phyloP scores from a whole-genome alignment of 2,113 vertebrate genomes.

The Pollachius pollachius region DNA sequence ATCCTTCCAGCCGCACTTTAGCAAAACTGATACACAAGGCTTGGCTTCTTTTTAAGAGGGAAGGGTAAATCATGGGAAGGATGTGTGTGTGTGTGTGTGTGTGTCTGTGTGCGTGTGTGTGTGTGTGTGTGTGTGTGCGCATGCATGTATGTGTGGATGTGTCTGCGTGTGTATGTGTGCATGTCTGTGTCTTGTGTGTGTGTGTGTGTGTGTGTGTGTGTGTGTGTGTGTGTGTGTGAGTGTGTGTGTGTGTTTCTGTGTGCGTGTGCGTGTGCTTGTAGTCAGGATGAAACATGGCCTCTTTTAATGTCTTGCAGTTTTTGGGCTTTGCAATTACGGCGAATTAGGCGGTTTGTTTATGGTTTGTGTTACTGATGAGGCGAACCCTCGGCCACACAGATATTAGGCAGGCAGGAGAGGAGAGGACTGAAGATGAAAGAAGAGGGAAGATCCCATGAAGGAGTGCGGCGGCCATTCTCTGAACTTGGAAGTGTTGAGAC shows the following conservation, averaged over 20 bases:
- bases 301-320: conserved; percentile 86
- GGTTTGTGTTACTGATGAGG: conserved; percentile 91
- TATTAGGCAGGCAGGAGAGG: conserved; percentile 67
- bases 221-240: conserved; percentile 54
- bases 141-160: conserved; percentile 58
- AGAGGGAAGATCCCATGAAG: conserved; percentile 1
- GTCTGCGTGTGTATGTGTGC: conserved; percentile 64
- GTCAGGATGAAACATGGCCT: conserved; percentile 86
- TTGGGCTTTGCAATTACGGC: conserved; percentile 87
- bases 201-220: conserved; percentile 62
- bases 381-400: conserved; percentile 90
- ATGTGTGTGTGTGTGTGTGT: conserved; percentile 60
- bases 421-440: conserved; percentile 47
- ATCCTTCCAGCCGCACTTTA: conserved; percentile 49
- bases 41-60: conserved; percentile 75
- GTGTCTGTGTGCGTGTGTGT: conserved; percentile 10
- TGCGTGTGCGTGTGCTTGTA: conserved; percentile 67
- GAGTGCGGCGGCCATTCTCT: not conserved
- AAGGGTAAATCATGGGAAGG: conserved; percentile 66
- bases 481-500: no score
- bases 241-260: conserved; percentile 61
- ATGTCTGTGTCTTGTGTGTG: not conserved
- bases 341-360: conserved; percentile 96
- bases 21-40: conserved; percentile 81
- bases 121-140: no score